Percentiles rank a stretch among this genome's conserved stretches.
phyloP scores from a whole-genome alignment of 1,140 invertebrate species.

The Thalassaphorura encarpata region DNA sequence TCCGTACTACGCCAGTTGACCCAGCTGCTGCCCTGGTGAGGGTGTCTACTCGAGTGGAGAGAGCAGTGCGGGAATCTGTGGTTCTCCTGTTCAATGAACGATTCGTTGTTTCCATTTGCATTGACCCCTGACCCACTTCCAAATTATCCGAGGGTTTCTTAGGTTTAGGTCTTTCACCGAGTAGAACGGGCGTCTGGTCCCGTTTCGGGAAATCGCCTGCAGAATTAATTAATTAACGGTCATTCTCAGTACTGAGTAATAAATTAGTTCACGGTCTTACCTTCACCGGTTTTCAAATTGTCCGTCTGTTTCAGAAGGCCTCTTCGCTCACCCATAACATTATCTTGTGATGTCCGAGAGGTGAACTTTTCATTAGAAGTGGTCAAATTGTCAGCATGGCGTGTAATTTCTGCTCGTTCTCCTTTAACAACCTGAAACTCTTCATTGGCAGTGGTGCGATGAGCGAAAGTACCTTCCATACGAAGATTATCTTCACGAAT shows the following conservation, averaged over 20 bases:
- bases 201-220: no score
- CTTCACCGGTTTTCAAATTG: no score
- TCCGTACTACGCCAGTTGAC: not conserved
- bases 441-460: constrained; percentile 36
- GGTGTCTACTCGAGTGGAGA: not conserved
- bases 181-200: no score
- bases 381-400: constrained; percentile 40
- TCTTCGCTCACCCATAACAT: constrained; percentile 38
- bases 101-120: constrained; percentile 27
- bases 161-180: constrained; percentile 39
- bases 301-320: constrained; percentile 35
- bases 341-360: no score
- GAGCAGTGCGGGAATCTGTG: not conserved
- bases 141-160: constrained; percentile 47
- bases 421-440: not conserved
- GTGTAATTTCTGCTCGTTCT: not conserved
- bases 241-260: no score
- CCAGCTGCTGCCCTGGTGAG: not conserved
- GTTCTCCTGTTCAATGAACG: not conserved
- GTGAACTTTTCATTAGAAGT: no score
- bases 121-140: constrained; percentile 27
- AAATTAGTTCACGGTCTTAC: no score
- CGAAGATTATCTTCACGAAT: constrained; percentile 46
- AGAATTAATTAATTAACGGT: no score
- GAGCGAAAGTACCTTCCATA: constrained; percentile 54